phyloP scores from a whole-genome alignment of 1,140 invertebrate genomes.

The Cyclina sinensis region DNA sequence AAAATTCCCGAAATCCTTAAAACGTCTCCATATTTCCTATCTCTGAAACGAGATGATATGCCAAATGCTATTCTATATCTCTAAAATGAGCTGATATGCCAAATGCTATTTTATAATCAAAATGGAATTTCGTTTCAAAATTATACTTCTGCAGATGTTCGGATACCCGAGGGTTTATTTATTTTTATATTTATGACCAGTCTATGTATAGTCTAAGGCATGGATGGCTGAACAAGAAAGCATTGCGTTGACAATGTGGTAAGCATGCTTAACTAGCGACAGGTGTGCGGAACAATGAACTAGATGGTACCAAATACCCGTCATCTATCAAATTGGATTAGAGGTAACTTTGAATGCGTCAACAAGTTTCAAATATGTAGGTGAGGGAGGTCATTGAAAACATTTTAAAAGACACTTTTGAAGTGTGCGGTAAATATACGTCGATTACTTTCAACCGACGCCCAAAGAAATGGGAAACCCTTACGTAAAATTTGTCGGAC shows the following conservation, averaged over 20 bases:
- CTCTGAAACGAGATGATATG: too few species aligned
- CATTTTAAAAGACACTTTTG: slow-evolving; percentile 6
- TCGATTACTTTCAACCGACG: not conserved
- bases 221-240: not conserved
- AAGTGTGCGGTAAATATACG: not conserved
- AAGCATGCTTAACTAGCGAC: not conserved
- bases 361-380: slow-evolving; percentile 12
- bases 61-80: too few species aligned
- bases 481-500: not conserved
- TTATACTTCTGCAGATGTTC: slow-evolving; percentile 18
- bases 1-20: too few species aligned
- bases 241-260: slow-evolving; percentile 8
- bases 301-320: not conserved
- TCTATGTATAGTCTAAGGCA: not conserved
- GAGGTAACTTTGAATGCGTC: slow-evolving; percentile 53
- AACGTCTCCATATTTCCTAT: too few species aligned
- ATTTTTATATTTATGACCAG: slow-evolving; percentile 4
- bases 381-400: not conserved
- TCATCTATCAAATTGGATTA: slow-evolving; percentile 65
- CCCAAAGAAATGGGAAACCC: not conserved
- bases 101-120: too few species aligned
- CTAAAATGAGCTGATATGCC: too few species aligned
- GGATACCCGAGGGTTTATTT: not conserved
- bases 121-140: not conserved
- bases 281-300: slow-evolving; percentile 49